Conservation (phyloP, 2,113 vertebrate genomes). For the Paraplagusia blochii region DNA sequence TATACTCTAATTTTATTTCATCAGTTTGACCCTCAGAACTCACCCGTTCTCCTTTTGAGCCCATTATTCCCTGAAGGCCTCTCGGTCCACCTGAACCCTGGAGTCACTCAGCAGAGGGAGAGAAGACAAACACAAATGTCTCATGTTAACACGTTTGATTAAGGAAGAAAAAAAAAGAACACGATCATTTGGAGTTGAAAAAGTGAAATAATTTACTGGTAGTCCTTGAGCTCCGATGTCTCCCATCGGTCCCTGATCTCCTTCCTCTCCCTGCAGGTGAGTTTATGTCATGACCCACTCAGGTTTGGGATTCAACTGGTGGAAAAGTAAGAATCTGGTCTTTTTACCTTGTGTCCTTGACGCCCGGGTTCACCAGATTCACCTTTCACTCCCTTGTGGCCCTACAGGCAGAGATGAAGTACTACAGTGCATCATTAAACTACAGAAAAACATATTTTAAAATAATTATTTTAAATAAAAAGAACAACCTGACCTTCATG, state of each 20-base stretch:
- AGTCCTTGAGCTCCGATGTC: constrained; percentile 88
- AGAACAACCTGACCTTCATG: constrained; percentile 83
- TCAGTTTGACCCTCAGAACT: not conserved
- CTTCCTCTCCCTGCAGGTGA: constrained; percentile 86
- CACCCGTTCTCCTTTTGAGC: constrained; percentile 90
- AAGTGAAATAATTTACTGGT: constrained; percentile 84
- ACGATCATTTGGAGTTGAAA: not conserved
- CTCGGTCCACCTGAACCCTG: constrained; percentile 86
- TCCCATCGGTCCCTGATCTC: constrained; percentile 83
- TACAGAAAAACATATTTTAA: not conserved
- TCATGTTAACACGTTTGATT: constrained; percentile 36
- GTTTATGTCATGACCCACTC: not conserved
- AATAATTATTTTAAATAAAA: not conserved
- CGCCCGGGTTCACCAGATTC: constrained; percentile 94
- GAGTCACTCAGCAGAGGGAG: constrained; percentile 63
- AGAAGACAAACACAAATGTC: constrained; percentile 13
- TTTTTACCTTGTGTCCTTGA: constrained; percentile 94
- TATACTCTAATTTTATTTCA: too few relatives aligned
- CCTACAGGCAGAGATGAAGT: constrained; percentile 70
- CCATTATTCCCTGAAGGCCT: constrained; percentile 85
- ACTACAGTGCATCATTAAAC: not conserved
- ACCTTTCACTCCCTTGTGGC: constrained; percentile 92
- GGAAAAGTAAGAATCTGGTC: not conserved
- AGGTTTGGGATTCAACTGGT: too few relatives aligned
- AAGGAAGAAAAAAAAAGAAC: not conserved